phyloP scores from a whole-genome alignment of 2,113 vertebrate species.

The Tor tambroides region DNA sequence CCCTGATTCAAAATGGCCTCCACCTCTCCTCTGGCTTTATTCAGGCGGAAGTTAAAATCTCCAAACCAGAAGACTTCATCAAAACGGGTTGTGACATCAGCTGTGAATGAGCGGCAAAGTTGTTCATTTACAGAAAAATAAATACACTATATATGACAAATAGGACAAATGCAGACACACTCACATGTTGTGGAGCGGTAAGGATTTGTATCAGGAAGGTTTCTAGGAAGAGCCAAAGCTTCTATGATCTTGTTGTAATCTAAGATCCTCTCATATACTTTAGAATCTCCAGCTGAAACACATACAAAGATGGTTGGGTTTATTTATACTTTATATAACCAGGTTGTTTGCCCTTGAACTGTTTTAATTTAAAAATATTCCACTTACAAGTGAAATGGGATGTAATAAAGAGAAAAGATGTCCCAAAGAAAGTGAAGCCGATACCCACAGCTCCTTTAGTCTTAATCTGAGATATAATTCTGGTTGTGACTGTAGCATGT shows the following conservation, averaged over 20 bases:
- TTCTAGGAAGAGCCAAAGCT: constrained; percentile 86
- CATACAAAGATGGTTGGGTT: neutral
- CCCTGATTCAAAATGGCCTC: constrained; percentile 80
- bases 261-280: constrained; percentile 90
- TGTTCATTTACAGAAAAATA: neutral
- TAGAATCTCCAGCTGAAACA: constrained; percentile 89
- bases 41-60: constrained; percentile 96
- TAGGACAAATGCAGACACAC: constrained; percentile 55
- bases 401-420: constrained; percentile 97
- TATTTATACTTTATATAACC: neutral
- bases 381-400: constrained; percentile 98
- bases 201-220: constrained; percentile 91
- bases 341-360: too few relatives aligned
- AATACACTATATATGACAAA: neutral
- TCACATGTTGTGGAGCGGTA: constrained; percentile 90
- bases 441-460: constrained; percentile 94
- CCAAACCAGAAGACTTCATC: constrained; percentile 99
- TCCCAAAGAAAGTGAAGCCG: constrained; percentile 94
- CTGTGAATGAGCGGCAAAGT: constrained; percentile 68
- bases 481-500: constrained; percentile 90
- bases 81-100: constrained; percentile 92
- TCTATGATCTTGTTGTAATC: constrained; percentile 95
- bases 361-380: neutral
- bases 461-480: constrained; percentile 98
- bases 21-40: constrained; percentile 80